A percentile compares a stretch with the other conserved stretches of the same genome.
These are phyloP conservation scores for Scaeva pyrastri DNA, from an alignment of 2,888 invertebrate genomes.

Conservation along the genomic window DNA sequence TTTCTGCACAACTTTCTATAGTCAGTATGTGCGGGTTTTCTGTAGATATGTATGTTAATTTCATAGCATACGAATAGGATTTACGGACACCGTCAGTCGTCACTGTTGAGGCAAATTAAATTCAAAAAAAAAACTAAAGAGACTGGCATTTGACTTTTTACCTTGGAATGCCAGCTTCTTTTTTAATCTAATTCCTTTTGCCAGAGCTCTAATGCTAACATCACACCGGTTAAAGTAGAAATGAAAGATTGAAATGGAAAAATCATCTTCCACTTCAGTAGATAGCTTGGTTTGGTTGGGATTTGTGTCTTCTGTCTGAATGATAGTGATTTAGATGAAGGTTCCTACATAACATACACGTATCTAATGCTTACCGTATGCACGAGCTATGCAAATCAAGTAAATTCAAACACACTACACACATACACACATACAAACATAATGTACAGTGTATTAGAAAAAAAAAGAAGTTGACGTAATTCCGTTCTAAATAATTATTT, in stretches of 20 bases:
- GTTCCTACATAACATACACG: background rate
- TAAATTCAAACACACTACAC: background rate
- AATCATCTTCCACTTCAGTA: slow-evolving; percentile 69
- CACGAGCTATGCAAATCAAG: background rate
- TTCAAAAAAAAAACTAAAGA: slow-evolving; percentile 54
- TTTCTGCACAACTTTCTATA: slow-evolving; percentile 27
- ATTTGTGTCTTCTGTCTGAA: slow-evolving; percentile 62
- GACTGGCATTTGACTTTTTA: slow-evolving; percentile 72
- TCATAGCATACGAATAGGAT: background rate
- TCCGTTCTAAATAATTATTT: too few species aligned
- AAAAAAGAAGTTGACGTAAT: background rate
- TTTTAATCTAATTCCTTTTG: background rate
- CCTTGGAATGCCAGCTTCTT: slow-evolving; percentile 59
- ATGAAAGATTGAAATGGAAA: slow-evolving; percentile 61
- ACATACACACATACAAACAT: background rate
- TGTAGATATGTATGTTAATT: background rate
- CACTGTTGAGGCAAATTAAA: slow-evolving; percentile 53
- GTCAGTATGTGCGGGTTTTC: slow-evolving; percentile 3
- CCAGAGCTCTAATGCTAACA: slow-evolving; percentile 69
- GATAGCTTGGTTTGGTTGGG: slow-evolving; percentile 62
- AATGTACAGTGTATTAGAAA: background rate
- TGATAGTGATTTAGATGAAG: slow-evolving; percentile 53
- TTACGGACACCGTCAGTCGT: slow-evolving; percentile 9
- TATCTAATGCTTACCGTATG: background rate
- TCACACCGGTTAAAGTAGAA: slow-evolving; percentile 61